Conservation (phyloP, 92 coral and sea anemone species). For the Porites rus region DNA sequence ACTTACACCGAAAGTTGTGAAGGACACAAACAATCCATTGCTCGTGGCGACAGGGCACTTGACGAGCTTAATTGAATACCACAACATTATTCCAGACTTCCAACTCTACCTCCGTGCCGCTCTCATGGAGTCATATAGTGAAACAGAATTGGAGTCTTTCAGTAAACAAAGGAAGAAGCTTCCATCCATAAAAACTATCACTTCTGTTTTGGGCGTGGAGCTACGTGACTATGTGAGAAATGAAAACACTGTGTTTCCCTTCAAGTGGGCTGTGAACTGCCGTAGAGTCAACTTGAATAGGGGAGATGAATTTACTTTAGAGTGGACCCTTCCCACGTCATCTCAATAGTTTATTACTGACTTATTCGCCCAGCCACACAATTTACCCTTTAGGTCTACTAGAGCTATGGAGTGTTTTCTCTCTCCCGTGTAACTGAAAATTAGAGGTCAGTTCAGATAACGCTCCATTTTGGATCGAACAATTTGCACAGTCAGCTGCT, state of each 20-base stretch:
- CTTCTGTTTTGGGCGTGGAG: neutral
- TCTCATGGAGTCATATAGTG: neutral
- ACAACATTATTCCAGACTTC: neutral
- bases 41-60: neutral
- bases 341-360: no score
- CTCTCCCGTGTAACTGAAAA: no score
- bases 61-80: neutral
- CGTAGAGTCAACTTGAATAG: neutral
- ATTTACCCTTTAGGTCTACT: no score
- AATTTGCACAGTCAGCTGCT: no score
- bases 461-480: no score
- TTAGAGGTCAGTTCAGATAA: no score
- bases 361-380: no score
- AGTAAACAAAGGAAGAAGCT: neutral
- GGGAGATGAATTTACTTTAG: no score
- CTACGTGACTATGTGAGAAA: slow-evolving; percentile 17
- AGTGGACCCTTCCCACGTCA: no score
- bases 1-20: neutral
- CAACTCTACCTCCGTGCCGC: neutral
- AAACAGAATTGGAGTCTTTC: neutral
- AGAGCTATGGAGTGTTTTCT: no score
- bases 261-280: slow-evolving; percentile 10
- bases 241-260: slow-evolving; percentile 10
- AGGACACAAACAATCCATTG: neutral
- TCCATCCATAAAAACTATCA: slow-evolving; percentile 1